Conservation (phyloP, 2,113 vertebrate species). For the Blennius ocellaris region DNA sequence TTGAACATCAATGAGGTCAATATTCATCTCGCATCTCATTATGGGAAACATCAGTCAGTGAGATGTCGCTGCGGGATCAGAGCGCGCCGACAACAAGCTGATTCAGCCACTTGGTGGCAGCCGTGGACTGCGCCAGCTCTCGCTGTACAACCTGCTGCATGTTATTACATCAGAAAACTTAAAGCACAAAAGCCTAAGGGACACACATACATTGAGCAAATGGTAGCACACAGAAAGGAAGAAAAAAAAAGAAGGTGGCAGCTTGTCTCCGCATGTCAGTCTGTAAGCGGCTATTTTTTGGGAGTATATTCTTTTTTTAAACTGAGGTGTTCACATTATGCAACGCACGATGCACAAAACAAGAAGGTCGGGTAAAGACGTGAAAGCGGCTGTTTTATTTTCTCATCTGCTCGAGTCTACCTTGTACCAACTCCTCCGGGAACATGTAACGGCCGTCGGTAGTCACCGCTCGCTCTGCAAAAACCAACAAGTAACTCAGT, state of each 20-base stretch:
- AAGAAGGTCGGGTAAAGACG: conserved; percentile 46
- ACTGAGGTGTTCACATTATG: conserved; percentile 49
- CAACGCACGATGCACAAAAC: conserved; percentile 55
- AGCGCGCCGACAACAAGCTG: neutral
- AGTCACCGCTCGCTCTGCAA: conserved; percentile 92
- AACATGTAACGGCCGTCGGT: conserved; percentile 93
- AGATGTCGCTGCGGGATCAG: conserved; percentile 16
- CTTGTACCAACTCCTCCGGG: conserved; percentile 89
- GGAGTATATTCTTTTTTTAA: conserved; percentile 7
- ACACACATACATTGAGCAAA: conserved; percentile 72
- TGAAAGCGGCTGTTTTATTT: conserved; percentile 13
- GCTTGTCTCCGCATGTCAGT: conserved; percentile 36
- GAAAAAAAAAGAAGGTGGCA: conserved; percentile 8
- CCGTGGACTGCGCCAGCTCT: conserved; percentile 15
- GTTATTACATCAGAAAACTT: conserved; percentile 78
- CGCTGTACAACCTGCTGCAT: conserved; percentile 68
- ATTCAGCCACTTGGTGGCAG: conserved; percentile 72
- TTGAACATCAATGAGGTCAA: conserved; percentile 1
- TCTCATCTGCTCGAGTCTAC: conserved; percentile 74
- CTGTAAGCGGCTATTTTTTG: conserved; percentile 45
- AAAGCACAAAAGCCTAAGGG: conserved; percentile 73
- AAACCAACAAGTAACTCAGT: conserved; percentile 75
- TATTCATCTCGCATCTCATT: neutral
- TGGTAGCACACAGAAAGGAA: conserved; percentile 57
- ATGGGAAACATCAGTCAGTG: conserved; percentile 41